Evolutionary conservation across 2,888 invertebrate species (phyloP).

Genomic region (Drosophila neonasuta): DNA sequence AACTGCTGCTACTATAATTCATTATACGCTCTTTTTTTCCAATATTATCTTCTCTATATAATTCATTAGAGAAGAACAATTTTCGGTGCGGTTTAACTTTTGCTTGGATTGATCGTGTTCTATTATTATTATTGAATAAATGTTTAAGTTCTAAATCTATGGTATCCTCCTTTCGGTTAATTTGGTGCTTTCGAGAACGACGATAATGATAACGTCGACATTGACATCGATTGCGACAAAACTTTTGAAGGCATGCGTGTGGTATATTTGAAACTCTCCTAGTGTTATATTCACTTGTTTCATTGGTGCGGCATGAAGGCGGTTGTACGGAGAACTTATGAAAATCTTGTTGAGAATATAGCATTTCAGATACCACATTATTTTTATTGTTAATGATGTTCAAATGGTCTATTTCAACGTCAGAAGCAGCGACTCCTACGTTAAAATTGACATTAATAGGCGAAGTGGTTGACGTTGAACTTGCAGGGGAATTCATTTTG

Average conservation of each 20-base stretch:
- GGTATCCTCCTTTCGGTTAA: constrained; percentile 7
- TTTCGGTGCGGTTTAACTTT: constrained; percentile 55
- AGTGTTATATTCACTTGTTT: background rate
- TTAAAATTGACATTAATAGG: constrained; percentile 26
- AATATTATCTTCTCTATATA: constrained; percentile 41
- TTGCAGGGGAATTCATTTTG: constrained; percentile 73
- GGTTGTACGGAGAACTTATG: background rate
- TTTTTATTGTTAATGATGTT: constrained; percentile 1
- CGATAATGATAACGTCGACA: constrained; percentile 9
- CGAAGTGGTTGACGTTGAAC: constrained; percentile 58
- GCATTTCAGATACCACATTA: background rate
- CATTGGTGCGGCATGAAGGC: background rate
- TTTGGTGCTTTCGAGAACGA: constrained; percentile 17
- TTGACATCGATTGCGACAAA: constrained; percentile 19
- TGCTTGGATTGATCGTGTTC: background rate
- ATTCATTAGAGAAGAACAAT: constrained; percentile 74
- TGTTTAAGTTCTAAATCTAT: constrained; percentile 57
- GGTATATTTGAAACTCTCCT: background rate
- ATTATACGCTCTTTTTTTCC: constrained; percentile 56
- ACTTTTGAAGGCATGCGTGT: constrained; percentile 18
- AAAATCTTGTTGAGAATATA: background rate
- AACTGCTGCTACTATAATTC: constrained; percentile 75
- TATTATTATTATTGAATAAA: constrained; percentile 37
- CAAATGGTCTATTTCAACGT: constrained; percentile 9
- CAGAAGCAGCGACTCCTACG: background rate